Percentiles rank a stretch among this genome's conserved stretches.
phyloP scores from a whole-genome alignment of 2,888 invertebrate genomes.

The Spodoptera exigua region DNA sequence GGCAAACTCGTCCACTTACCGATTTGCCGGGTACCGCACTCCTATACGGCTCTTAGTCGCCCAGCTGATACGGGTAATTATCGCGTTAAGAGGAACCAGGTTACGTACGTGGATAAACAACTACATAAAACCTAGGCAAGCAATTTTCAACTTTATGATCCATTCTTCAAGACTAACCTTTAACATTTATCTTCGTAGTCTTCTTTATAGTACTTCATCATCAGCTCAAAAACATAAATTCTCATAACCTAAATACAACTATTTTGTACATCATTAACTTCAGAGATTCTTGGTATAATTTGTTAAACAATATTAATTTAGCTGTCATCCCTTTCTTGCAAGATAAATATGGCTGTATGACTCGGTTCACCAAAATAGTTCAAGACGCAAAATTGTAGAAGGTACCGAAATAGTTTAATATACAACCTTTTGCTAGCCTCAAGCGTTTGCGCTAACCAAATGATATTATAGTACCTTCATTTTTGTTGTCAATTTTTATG shows the following conservation, averaged over 20 bases:
- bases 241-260: constrained; percentile 8
- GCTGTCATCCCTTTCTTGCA: constrained; percentile 24
- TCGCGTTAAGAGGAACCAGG: constrained; percentile 43
- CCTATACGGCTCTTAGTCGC: constrained; percentile 38
- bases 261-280: constrained; percentile 17
- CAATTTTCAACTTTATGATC: not conserved
- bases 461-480: no score
- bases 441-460: not conserved
- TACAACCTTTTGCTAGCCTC: constrained; percentile 15
- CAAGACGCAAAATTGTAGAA: constrained; percentile 12
- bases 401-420: constrained; percentile 26
- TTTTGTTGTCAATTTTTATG: no score
- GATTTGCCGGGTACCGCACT: constrained; percentile 69
- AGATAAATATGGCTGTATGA: constrained; percentile 39
- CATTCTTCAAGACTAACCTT: no score
- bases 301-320: constrained; percentile 35
- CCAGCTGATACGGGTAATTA: constrained; percentile 61
- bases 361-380: constrained; percentile 29
- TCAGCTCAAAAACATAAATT: not conserved
- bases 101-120: not conserved
- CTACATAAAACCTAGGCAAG: not conserved
- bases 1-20: constrained; percentile 70
- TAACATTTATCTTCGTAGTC: not conserved
- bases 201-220: no score
- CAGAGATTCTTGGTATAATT: constrained; percentile 27